Evolutionary conservation across 1,140 invertebrate species (phyloP), one percentile per base, ranked within the genome.

Genomic region (Melipona quadrifasciata): DNA sequence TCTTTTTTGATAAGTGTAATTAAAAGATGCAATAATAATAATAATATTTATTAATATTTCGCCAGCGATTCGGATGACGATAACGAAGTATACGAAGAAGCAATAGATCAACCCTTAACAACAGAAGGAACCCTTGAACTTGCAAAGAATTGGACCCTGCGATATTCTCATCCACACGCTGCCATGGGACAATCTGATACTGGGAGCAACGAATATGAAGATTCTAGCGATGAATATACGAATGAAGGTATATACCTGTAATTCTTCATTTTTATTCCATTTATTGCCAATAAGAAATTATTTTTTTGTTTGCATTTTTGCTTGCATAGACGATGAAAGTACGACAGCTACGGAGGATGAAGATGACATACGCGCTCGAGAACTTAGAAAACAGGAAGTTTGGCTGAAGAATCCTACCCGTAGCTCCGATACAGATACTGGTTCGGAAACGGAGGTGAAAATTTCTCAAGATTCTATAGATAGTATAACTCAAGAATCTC

Each of bases 381-480:
- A 97, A 89, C 91, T 96, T 57, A 94, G 97, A 24, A 96, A 96
- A 86, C 95, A 96, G 92, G 97, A 97, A 94, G 96, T 97, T 24
- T 96, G 96, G 87, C 93, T 97, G 58, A 95, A 96, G 92, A 96
- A 96, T 71, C 95, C 96, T 71, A 94, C 95, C 21, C 94, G 95
- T 24, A 95, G 95, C 80, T 95, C 95, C 61, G 95, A 96, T 87
- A 96, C 96, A 70, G 97, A 97, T 84, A 96, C 96, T 21, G 96
- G 96, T 89, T 96, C 97, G 21, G 97, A 97, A 94, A 97, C 97
- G 86, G 97, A 97, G 97, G 97, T 97, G 95, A 95, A 94, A 87
- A 86, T 91, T 83, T 91, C 87, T 86, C 87, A 90, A 91, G 87
- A 85, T 84, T 88, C 80, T 89, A 80, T 89, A 85, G 80, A 91